Percentiles rank a stretch among this genome's conserved stretches.
These are phyloP conservation scores for Scelioninae gen. 2 DNA, from an alignment of 2,888 invertebrate genomes.

Conservation along the genomic window DNA sequence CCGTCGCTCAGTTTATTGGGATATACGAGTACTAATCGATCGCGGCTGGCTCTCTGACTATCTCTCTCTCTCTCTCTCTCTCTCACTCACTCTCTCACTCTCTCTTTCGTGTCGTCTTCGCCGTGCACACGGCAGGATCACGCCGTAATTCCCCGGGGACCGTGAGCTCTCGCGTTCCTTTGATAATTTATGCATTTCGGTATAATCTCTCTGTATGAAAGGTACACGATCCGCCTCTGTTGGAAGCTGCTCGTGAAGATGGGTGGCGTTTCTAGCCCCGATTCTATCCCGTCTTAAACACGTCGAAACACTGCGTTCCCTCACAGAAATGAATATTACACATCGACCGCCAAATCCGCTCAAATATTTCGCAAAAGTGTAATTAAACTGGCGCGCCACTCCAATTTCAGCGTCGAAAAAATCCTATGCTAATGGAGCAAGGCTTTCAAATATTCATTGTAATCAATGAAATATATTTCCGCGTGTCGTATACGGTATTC, in stretches of 20 bases:
- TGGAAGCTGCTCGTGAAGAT: conserved; percentile 57
- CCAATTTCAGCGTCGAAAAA: too few species aligned
- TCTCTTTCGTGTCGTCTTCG: conserved; percentile 52
- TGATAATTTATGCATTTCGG: conserved; percentile 71
- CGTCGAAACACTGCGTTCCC: conserved; percentile 29
- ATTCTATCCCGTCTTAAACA: conserved; percentile 57
- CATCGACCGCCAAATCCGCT: conserved; percentile 38
- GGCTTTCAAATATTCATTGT: too few species aligned
- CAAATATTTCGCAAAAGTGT: conserved; percentile 12
- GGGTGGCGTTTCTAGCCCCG: conserved; percentile 44
- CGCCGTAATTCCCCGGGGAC: conserved; percentile 60
- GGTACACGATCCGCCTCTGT: conserved; percentile 60
- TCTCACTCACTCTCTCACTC: too few species aligned
- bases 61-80: too few species aligned
- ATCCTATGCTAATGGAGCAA: too few species aligned
- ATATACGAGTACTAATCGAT: conserved; percentile 59
- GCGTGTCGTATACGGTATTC: too few species aligned
- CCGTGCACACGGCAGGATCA: conserved; percentile 51
- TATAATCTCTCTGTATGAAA: conserved; percentile 67
- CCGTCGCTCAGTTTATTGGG: conserved; percentile 50
- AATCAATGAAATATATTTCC: too few species aligned
- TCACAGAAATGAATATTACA: conserved; percentile 53
- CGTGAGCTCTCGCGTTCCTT: conserved; percentile 62
- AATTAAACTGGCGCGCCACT: conserved; percentile 8
- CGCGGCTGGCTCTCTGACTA: conserved; percentile 42